phyloP scores from a whole-genome alignment of 2,888 invertebrate genomes.

The Eupithecia vulgata region DNA sequence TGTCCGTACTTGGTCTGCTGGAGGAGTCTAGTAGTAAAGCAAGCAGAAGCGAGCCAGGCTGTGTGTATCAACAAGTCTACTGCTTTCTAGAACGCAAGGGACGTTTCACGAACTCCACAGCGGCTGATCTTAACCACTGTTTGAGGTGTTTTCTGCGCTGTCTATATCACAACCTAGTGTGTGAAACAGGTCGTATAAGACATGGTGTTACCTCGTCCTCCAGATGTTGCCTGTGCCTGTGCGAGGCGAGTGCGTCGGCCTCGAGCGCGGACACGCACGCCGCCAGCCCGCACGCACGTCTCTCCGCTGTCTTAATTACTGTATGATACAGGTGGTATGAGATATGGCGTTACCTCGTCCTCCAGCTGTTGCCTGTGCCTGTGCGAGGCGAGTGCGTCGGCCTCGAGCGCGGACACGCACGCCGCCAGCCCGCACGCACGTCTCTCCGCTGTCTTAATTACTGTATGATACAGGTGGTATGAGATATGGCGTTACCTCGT shows the following conservation, averaged over 20 bases:
- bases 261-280: constrained; percentile 83
- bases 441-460: not conserved
- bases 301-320: not conserved
- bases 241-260: constrained; percentile 62
- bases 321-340: constrained; percentile 10
- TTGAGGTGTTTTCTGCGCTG: not conserved
- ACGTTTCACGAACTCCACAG: too few relatives aligned
- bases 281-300: constrained; percentile 61
- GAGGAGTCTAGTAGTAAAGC: too few relatives aligned
- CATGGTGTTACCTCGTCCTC: constrained; percentile 67
- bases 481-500: constrained; percentile 58
- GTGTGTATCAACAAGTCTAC: too few relatives aligned
- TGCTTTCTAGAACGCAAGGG: too few relatives aligned
- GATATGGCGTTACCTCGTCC: not conserved
- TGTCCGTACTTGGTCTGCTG: too few relatives aligned
- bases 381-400: constrained; percentile 56
- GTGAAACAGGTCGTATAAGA: not conserved
- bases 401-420: constrained; percentile 83
- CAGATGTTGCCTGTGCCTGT: constrained; percentile 62
- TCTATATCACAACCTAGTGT: too few relatives aligned
- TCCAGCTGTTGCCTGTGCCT: not conserved
- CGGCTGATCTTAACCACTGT: not conserved
- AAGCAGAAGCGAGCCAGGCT: too few relatives aligned
- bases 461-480: not conserved
- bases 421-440: constrained; percentile 65